phyloP scores from a whole-genome alignment of 1,140 invertebrate genomes.

The Drosophila funebris region DNA sequence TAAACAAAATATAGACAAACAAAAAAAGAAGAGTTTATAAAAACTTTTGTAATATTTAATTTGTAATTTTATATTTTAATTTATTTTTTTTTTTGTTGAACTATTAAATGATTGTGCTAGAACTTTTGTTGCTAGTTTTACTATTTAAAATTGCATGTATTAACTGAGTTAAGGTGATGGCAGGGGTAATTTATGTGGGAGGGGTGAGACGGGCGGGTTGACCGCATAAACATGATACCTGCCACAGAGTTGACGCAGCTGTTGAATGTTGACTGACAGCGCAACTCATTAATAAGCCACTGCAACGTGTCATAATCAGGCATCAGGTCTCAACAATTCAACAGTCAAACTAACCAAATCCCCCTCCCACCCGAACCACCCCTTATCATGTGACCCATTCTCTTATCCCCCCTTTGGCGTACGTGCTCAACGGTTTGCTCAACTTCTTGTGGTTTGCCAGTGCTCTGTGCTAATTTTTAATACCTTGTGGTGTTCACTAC shows the following conservation, averaged over 20 bases:
- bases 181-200: too few relatives aligned
- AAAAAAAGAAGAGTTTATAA: too few relatives aligned
- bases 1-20: too few relatives aligned
- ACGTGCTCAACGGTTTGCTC: slow-evolving; percentile 19
- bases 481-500: slow-evolving; percentile 50
- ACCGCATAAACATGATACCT: slow-evolving; percentile 9
- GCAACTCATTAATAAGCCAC: slow-evolving; percentile 57
- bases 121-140: too few relatives aligned
- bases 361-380: neutral
- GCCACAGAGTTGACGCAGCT: slow-evolving; percentile 7
- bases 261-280: slow-evolving; percentile 50
- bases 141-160: too few relatives aligned
- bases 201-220: too few relatives aligned
- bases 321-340: neutral
- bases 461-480: slow-evolving; percentile 55
- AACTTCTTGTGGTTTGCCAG: slow-evolving; percentile 41
- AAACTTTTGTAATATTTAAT: too few relatives aligned
- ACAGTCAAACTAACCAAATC: neutral
- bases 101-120: too few relatives aligned
- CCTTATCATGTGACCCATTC: neutral
- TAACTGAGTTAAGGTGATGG: too few relatives aligned
- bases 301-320: slow-evolving; percentile 60
- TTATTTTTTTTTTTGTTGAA: too few relatives aligned
- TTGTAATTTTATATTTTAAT: too few relatives aligned
- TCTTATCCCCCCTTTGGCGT: neutral